phyloP scores from a whole-genome alignment of 2,113 vertebrate genomes.

The Xiphias gladius region DNA sequence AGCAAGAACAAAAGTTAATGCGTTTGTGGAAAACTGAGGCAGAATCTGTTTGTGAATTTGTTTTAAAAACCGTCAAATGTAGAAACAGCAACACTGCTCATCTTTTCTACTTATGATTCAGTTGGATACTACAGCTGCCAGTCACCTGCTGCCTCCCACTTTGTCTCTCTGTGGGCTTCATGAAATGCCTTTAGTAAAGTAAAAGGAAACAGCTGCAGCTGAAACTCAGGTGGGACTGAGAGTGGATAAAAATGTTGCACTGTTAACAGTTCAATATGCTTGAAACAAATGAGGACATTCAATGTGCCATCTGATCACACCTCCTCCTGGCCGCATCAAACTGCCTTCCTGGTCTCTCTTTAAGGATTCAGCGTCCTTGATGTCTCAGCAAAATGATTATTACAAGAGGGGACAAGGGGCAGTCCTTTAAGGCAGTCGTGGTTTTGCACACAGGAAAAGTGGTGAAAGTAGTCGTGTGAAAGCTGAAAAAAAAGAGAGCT shows the following conservation, averaged over 20 bases:
- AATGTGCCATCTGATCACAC: neutral
- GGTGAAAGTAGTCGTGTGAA: no score
- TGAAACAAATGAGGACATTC: conserved; percentile 23
- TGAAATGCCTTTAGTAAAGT: neutral
- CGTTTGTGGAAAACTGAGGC: neutral
- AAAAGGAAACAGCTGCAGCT: neutral
- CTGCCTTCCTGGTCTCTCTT: neutral
- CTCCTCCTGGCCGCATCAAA: neutral
- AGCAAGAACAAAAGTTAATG: conserved; percentile 28
- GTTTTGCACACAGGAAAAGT: neutral
- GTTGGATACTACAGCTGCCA: neutral
- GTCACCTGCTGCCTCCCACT: neutral
- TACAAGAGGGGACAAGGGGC: neutral
- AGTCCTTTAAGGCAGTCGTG: neutral
- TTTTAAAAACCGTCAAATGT: conserved; percentile 12
- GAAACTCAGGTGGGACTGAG: neutral
- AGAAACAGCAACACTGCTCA: conserved; percentile 13
- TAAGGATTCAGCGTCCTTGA: neutral
- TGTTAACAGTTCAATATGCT: neutral
- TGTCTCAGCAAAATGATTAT: neutral
- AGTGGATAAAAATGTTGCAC: neutral
- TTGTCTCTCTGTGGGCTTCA: neutral
- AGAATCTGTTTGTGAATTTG: conserved; percentile 22
- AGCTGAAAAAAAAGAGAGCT: no score
- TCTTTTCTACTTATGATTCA: conserved; percentile 13